Conservation (phyloP, 2,797 vertebrate species). For the Cygnus olor region DNA sequence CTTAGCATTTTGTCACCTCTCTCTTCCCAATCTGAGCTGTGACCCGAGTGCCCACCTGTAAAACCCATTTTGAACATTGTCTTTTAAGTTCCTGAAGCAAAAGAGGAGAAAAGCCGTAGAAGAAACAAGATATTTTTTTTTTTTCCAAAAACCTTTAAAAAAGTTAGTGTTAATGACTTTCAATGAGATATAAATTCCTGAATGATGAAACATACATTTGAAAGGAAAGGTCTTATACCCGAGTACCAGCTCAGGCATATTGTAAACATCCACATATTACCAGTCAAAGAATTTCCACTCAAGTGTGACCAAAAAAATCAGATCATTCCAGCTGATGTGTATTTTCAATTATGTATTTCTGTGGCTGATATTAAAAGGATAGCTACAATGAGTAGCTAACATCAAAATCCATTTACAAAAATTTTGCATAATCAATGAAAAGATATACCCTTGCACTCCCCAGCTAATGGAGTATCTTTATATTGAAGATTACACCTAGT, state of each 20-base stretch:
- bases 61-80: neutral
- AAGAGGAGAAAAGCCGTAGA: neutral
- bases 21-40: neutral
- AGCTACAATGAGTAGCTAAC: neutral
- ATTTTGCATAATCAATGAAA: neutral
- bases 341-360: neutral
- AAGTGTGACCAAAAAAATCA: neutral
- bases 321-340: neutral
- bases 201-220: neutral
- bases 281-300: neutral
- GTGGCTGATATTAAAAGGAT: neutral
- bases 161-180: neutral
- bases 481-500: neutral
- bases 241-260: neutral
- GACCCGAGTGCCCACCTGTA: neutral
- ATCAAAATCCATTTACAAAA: neutral
- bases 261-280: neutral
- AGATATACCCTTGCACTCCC: neutral
- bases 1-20: neutral
- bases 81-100: neutral
- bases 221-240: neutral
- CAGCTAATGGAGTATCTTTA: neutral
- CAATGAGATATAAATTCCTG: neutral
- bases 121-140: neutral
- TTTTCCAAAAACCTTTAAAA: neutral